Evolutionary conservation across 2,113 vertebrate species (phyloP).

Genomic region (Pygoscelis adeliae): DNA sequence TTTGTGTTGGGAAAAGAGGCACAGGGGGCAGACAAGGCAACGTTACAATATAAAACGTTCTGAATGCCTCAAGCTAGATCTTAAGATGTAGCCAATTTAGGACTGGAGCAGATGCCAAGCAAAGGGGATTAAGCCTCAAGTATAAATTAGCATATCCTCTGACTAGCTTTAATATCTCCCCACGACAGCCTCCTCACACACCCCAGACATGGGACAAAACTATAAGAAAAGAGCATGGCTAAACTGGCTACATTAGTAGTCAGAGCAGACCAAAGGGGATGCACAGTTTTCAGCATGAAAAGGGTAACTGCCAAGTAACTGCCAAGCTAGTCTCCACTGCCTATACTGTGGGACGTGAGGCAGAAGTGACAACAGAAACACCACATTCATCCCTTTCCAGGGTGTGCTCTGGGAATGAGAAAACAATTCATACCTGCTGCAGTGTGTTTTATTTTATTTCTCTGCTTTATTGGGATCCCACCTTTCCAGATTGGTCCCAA

Average conservation of each 20-base stretch:
- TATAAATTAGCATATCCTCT: not conserved
- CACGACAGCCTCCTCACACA: not conserved
- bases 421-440: not conserved
- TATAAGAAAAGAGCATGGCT: not conserved
- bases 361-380: not conserved
- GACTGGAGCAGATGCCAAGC: not conserved
- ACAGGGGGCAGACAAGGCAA: not conserved
- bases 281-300: not conserved
- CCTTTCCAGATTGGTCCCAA: not conserved
- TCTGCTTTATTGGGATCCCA: not conserved
- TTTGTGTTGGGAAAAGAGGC: not conserved
- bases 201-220: not conserved
- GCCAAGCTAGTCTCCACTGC: not conserved
- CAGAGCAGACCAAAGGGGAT: not conserved
- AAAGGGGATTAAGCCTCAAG: not conserved
- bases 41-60: not conserved
- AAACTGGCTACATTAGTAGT: not conserved
- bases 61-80: not conserved
- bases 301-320: not conserved
- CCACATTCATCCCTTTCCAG: not conserved
- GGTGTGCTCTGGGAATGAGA: not conserved
- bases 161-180: not conserved
- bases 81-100: not conserved
- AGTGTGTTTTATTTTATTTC: not conserved
- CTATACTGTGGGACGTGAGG: fast-evolving